Conservation (phyloP, 2,797 vertebrate genomes). For the Parambassis ranga region DNA sequence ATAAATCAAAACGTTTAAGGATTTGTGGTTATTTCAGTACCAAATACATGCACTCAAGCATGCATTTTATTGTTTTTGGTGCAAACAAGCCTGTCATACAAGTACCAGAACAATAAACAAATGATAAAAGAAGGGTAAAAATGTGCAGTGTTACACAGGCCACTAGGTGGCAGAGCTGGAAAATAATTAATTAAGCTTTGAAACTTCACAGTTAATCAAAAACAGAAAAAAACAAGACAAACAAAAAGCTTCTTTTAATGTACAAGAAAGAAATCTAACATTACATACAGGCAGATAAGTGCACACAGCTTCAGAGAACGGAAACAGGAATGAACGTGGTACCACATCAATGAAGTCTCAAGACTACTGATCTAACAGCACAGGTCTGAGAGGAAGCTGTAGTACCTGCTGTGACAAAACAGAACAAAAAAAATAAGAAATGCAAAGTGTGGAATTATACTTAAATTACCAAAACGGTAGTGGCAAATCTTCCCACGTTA, state of each 20-base stretch:
- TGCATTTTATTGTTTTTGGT: no score
- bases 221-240: constrained; percentile 22
- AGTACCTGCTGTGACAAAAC: constrained; percentile 20
- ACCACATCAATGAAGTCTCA: constrained; percentile 45
- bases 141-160: background rate
- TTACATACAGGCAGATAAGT: constrained; percentile 36
- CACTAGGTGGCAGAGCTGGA: constrained; percentile 6
- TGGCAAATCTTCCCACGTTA: constrained; percentile 51
- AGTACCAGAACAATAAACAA: no score
- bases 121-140: no score
- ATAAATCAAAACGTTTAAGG: no score
- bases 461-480: constrained; percentile 63
- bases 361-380: constrained; percentile 26
- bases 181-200: background rate
- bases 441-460: constrained; percentile 63
- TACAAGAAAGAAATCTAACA: constrained; percentile 45
- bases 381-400: constrained; percentile 24
- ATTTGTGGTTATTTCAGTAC: no score
- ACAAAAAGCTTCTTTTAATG: constrained; percentile 67
- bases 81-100: no score
- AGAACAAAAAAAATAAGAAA: constrained; percentile 27
- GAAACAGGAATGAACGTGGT: constrained; percentile 32
- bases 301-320: constrained; percentile 38
- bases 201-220: background rate
- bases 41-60: no score